A percentile compares a stretch with the other conserved stretches of the same genome.
Evolutionary conservation across 2,888 invertebrate species (phyloP).

Genomic region (Agrochola macilenta): DNA sequence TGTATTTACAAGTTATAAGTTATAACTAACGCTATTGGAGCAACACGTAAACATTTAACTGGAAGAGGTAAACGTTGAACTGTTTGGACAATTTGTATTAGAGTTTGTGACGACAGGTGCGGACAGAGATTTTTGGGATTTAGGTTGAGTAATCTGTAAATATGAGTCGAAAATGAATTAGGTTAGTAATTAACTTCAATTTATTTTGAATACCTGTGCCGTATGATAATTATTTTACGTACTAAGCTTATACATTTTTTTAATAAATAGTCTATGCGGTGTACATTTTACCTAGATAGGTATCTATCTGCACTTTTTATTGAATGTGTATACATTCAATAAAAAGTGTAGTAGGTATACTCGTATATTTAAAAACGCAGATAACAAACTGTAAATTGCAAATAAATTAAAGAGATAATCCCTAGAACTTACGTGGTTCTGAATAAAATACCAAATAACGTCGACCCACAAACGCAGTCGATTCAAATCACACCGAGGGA

Average conservation of each 20-base stretch:
- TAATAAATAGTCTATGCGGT: too few relatives aligned
- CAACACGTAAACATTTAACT: conserved; percentile 60
- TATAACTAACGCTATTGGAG: conserved; percentile 67
- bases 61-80: conserved; percentile 39
- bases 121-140: conserved; percentile 24
- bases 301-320: too few relatives aligned
- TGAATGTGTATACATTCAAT: too few relatives aligned
- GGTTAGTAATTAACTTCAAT: too few relatives aligned
- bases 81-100: conserved; percentile 34
- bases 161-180: conserved; percentile 3
- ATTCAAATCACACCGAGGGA: conserved; percentile 79
- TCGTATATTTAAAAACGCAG: conserved; percentile 3
- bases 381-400: conserved; percentile 20
- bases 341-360: background rate
- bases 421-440: conserved; percentile 40
- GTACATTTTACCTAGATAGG: too few relatives aligned
- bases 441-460: conserved; percentile 66
- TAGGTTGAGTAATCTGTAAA: conserved; percentile 14
- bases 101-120: conserved; percentile 40
- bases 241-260: too few relatives aligned
- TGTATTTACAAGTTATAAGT: conserved; percentile 77
- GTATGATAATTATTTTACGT: background rate
- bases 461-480: conserved; percentile 78
- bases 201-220: background rate
- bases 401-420: conserved; percentile 47